These are phyloP conservation scores for Chaetorhynchus papuensis DNA, from an alignment of 2,113 vertebrate species.

Conservation along the genomic window DNA sequence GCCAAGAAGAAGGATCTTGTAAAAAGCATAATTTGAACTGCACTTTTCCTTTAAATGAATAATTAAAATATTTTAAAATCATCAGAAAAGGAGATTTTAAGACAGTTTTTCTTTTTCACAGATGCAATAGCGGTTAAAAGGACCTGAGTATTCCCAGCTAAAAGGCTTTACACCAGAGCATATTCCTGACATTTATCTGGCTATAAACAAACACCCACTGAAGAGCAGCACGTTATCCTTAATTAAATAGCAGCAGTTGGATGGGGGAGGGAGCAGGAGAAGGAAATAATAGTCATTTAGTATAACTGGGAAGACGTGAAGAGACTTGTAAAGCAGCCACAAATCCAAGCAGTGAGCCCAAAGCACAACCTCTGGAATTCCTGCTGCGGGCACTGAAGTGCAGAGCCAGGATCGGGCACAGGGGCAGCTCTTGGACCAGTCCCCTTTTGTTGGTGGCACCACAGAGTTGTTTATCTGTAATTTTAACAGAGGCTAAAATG, in stretches of 20 bases:
- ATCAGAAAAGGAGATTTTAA: background rate
- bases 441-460: background rate
- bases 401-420: accelerated
- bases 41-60: background rate
- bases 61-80: background rate
- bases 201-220: slow-evolving; percentile 53
- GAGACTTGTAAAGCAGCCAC: background rate
- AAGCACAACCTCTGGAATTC: background rate
- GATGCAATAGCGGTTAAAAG: background rate
- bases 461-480: background rate
- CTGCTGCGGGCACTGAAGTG: background rate
- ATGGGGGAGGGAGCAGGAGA: background rate
- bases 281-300: slow-evolving; percentile 23
- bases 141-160: background rate
- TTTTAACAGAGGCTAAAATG: background rate
- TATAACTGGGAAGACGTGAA: background rate
- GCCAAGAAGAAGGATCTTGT: background rate
- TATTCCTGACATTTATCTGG: slow-evolving; percentile 41
- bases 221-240: slow-evolving; percentile 34
- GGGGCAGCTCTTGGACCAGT: background rate
- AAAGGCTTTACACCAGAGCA: background rate
- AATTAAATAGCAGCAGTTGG: slow-evolving; percentile 47
- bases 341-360: background rate
- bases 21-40: background rate
- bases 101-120: background rate